phyloP scores from a whole-genome alignment of 2,888 invertebrate genomes.

The Morpho achilles region DNA sequence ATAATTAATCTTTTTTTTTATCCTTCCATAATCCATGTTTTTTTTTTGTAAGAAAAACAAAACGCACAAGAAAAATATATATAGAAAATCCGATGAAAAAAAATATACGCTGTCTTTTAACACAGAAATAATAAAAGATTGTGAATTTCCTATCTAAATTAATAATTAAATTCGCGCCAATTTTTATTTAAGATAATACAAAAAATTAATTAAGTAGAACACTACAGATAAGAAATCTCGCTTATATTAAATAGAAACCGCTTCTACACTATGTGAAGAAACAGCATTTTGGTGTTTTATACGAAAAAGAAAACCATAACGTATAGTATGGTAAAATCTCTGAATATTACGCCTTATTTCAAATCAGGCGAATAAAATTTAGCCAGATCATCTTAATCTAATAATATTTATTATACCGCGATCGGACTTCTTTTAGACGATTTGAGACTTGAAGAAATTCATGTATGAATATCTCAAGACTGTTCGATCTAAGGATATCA shows the following conservation, averaged over 20 bases:
- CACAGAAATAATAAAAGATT: too few relatives aligned
- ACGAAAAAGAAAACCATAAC: conserved; percentile 9
- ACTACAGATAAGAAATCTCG: conserved; percentile 2
- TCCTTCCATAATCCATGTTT: too few relatives aligned
- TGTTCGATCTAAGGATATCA: not conserved
- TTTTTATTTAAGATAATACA: not conserved
- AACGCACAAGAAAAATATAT: too few relatives aligned
- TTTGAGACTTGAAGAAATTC: too few relatives aligned
- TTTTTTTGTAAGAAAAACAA: too few relatives aligned
- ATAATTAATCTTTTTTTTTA: not conserved
- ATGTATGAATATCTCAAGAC: too few relatives aligned
- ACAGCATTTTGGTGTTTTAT: conserved; percentile 17
- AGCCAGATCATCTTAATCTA: conserved; percentile 19
- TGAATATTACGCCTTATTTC: conserved; percentile 7
- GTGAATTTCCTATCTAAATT: too few relatives aligned
- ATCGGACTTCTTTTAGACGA: not conserved
- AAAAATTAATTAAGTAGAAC: conserved; percentile 6
- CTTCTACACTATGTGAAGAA: conserved; percentile 21
- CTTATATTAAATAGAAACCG: conserved; percentile 1
- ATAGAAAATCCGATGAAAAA: too few relatives aligned
- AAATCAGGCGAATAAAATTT: conserved; percentile 19
- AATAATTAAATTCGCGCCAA: too few relatives aligned
- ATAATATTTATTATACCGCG: conserved; percentile 12
- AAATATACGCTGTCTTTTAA: too few relatives aligned
- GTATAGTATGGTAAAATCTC: conserved; percentile 20